Evolutionary conservation across 2,797 vertebrate species (phyloP).

Genomic region (Sebastes steindachneri): DNA sequence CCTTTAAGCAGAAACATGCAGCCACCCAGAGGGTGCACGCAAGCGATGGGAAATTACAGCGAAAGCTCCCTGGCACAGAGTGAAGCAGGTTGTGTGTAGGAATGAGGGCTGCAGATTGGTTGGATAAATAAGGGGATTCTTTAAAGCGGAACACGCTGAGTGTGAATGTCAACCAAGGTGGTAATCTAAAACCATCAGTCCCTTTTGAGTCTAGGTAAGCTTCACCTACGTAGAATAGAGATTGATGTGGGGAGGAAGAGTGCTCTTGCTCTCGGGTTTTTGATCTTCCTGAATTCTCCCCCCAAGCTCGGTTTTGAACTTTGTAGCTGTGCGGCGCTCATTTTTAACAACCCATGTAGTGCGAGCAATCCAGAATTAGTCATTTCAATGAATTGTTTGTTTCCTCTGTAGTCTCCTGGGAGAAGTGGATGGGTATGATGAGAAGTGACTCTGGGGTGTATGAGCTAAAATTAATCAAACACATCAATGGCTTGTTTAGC

Average conservation of each 20-base stretch:
- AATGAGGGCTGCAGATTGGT: slow-evolving; percentile 72
- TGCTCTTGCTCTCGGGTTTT: slow-evolving; percentile 51
- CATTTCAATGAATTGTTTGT: slow-evolving; percentile 74
- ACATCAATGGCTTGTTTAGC: slow-evolving; percentile 59
- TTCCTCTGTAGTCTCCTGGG: slow-evolving; percentile 62
- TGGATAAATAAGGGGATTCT: slow-evolving; percentile 72
- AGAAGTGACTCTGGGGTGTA: slow-evolving; percentile 50
- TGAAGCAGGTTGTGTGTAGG: slow-evolving; percentile 67
- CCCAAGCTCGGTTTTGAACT: slow-evolving; percentile 60
- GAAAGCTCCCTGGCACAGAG: slow-evolving; percentile 59
- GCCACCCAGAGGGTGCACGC: slow-evolving; percentile 70
- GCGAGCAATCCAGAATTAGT: slow-evolving; percentile 69
- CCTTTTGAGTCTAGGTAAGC: slow-evolving; percentile 63
- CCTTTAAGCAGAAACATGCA: slow-evolving; percentile 80
- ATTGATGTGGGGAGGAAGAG: slow-evolving; percentile 69
- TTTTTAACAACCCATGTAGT: slow-evolving; percentile 55
- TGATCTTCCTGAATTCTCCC: slow-evolving; percentile 69
- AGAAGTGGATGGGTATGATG: slow-evolving; percentile 49
- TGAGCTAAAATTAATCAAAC: slow-evolving; percentile 73
- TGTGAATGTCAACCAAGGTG: slow-evolving; percentile 74
- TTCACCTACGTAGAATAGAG: slow-evolving; percentile 62
- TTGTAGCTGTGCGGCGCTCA: slow-evolving; percentile 47
- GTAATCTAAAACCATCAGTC: slow-evolving; percentile 73
- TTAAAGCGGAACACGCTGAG: slow-evolving; percentile 61
- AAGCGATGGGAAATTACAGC: slow-evolving; percentile 74